A percentile compares a stretch with the other conserved stretches of the same genome.
phyloP scores from a whole-genome alignment of 2,797 vertebrate genomes.

The Champsocephalus esox region DNA sequence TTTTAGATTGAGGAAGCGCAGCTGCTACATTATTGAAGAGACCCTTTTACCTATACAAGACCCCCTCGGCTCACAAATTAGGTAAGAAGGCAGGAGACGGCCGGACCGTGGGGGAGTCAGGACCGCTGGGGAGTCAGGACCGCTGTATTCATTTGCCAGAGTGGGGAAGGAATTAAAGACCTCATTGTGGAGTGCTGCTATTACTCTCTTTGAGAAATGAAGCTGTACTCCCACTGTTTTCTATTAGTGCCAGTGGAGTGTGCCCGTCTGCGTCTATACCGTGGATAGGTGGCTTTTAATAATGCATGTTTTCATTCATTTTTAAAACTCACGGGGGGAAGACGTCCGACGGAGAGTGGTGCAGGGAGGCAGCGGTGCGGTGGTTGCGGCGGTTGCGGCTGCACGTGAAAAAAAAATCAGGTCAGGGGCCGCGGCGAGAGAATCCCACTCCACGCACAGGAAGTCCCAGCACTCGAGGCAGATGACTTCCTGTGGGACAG shows the following conservation, averaged over 20 bases:
- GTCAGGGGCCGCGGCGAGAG: conserved; percentile 49
- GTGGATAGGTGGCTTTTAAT: conserved; percentile 76
- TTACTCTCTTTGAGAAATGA: conserved; percentile 82
- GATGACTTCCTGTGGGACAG: conserved; percentile 80
- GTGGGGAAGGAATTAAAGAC: conserved; percentile 75
- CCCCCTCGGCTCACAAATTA: conserved; percentile 64
- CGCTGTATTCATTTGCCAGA: conserved; percentile 73
- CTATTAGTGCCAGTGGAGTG: conserved; percentile 76
- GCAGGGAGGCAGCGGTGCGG: conserved; percentile 1
- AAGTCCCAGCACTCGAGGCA: conserved; percentile 61
- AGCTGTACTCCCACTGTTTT: conserved; percentile 80
- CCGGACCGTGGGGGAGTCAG: conserved; percentile 63
- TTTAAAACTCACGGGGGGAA: conserved; percentile 63
- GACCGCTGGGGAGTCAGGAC: conserved; percentile 65
- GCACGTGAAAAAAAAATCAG: conserved; percentile 53
- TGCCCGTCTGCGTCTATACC: conserved; percentile 68
- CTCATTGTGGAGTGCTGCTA: conserved; percentile 74
- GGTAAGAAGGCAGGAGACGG: conserved; percentile 61
- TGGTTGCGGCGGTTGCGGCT: neutral
- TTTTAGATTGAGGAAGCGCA: conserved; percentile 52
- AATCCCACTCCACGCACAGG: conserved; percentile 66
- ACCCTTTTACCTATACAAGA: conserved; percentile 44
- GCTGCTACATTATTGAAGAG: conserved; percentile 73
- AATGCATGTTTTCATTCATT: conserved; percentile 82
- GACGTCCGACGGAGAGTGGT: conserved; percentile 19